Base-by-base conservation (phyloP, 2,797 vertebrate species). In the Muscicapa striata region DNA sequence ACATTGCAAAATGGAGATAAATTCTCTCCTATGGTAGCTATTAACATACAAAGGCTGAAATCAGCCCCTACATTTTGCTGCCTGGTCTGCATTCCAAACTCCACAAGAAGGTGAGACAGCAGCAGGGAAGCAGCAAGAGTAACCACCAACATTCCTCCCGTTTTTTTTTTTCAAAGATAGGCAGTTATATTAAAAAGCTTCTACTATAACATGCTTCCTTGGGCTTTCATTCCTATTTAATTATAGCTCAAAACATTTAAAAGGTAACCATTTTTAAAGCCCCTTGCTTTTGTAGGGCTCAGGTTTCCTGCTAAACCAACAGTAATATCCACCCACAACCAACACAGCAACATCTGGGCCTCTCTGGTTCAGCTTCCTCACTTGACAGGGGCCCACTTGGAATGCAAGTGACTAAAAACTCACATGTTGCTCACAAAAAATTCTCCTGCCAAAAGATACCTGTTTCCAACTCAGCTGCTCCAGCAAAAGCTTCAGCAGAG, bases 361-460 rank as follows among this genome's bases (percentile, higher is more conserved):
- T 34, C n/a, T 30, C 61, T 12, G 26, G 10, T 21, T 54, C 54
- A 45, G 49, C 45, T 30, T 48, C 64, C 45, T 76, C 24, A 15
- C 38, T 74, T 2, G 0, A 9, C 2, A 55, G 0, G 15, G 38
- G 34, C 66, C 18, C 30, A 29, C 27, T n/a, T 9, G 11, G 45
- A 80, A 70, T 3, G 8, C 48, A 45, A 27, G 29, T 11, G 19
- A 20, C 30, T 67, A 19, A 58, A 78, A 76, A 11, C 20, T 8
- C 55, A 12, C 0, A 0, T 4, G 19, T 8, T 2, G 1, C 41
- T 27, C 46, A 46, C 41, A 73, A 46, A 74, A 72, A 41, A 3
- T 22, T 40, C 72, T 89, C 84, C 79, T 51, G 49, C 46, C 62
- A 62, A 52, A 62, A 77, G 8, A 51, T 1, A 54, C 54, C 66